Base-by-base conservation (phyloP, 2,797 vertebrate species). In the Glyptemys insculpta region DNA sequence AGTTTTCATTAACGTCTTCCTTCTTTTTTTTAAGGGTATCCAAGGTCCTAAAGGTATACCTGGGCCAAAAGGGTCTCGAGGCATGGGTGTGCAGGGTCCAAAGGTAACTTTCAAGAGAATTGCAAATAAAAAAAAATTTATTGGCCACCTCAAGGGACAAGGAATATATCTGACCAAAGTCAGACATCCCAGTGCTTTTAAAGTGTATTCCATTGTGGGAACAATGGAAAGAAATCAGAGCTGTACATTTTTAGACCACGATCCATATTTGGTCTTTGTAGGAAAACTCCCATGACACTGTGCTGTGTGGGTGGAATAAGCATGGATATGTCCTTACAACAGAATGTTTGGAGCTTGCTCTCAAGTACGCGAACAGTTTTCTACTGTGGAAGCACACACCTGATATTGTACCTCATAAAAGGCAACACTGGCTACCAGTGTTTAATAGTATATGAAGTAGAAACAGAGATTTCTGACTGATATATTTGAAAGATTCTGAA, bases 51-150 rank as follows among this genome's bases (percentile, higher is more conserved):
- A 81, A 56, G 99, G 99, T 92, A 97, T 91, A 44, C 79, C 98
- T 92, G 99, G 99, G 29, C 91, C 95, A 79, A 99, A 98, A 98
- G 99, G 99, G 34, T 92, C 97, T 90, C 92, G 96, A 97, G 99
- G 99, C 85, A 59, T 95, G 78, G 99, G 99, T 59, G 76, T 86
- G 19, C 84, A 96, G 65, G 99, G 99, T 89, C 96, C 96, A 81
- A 99, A 99, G 98, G 99, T 99, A 97, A 21, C 50, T 54, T 88
- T 81, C 62, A 34, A 2, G 79, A 79, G 78, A 59, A 34, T n/a
- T 2, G 4, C n/a, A 41, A 56, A 11, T 87, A 7, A n/a, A 37
- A 16, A 37, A 16, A 21, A 21, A 54, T 82, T 8, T 25, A 93
- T 3, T 2, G 41, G 12, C 34, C n/a, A 21, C n/a, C 65, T 37